Base-by-base conservation (phyloP, 2,888 invertebrate genomes). In the Automeris io region DNA sequence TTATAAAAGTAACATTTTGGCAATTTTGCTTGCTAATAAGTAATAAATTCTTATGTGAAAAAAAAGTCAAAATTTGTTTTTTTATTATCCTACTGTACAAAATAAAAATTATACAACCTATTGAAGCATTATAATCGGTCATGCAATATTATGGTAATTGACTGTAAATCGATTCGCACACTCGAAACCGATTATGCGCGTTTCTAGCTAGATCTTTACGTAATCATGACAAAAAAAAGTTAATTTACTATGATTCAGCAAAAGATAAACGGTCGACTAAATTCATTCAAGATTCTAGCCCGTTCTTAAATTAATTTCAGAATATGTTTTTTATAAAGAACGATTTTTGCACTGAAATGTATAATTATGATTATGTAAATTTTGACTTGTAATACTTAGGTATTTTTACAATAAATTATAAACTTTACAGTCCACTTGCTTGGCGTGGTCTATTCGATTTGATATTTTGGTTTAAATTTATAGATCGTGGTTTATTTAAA, bases 101-200 rank as follows among this genome's bases (percentile, higher is more conserved):
- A n/a, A n/a, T n/a, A n/a, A n/a, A n/a, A 11, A 2, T 1, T 11
- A 24, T 9, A 24, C 16, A n/a, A 29, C 23, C 23, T 22, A 31
- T 18, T 37, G 18, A 11, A 22, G 2, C 11, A 39, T 18, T 19
- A 43, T 48, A 48, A 39, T 49, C 41, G 35, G 49, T 47, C 60
- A 61, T 53, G 59, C 55, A 32, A 52, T 40, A 45, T 44, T 47
- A 45, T 41, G 44, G 45, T 46, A 40, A 46, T 44, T 39, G 37
- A 34, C 46, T 40, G 42, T 43, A 50, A 57, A 61, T 55, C 48
- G 47, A 54, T 49, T 52, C 47, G 42, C 47, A 44, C 43, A 42
- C 57, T 50, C 47, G 43, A 51, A 60, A 64, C 57, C 52, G 62
- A 49, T 50, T 46, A 49, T 39, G 62, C 44, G 63, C 65, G 63